Evolutionary conservation across 2,797 vertebrate genomes (phyloP).

Genomic region (Dallia pectoralis): DNA sequence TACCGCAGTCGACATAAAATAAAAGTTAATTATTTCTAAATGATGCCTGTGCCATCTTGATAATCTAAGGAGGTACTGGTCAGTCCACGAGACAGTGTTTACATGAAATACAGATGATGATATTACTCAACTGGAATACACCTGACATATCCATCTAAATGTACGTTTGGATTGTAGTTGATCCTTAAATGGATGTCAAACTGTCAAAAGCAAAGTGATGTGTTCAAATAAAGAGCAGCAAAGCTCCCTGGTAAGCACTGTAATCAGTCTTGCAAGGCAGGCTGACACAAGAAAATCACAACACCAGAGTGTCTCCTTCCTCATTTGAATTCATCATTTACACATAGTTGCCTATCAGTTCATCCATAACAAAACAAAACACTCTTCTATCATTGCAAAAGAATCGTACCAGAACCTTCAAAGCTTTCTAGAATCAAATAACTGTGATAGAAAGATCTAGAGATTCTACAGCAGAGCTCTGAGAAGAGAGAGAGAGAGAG

Average conservation of each 20-base stretch:
- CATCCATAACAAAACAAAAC: not conserved
- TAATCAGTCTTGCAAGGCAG: not conserved
- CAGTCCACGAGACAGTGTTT: conserved; percentile 10
- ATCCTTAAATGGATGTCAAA: not conserved
- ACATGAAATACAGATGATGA: not conserved
- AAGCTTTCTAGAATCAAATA: conserved; percentile 54
- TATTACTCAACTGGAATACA: not conserved
- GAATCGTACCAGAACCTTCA: conserved; percentile 49
- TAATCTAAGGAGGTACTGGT: conserved; percentile 67
- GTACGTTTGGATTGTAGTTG: not conserved
- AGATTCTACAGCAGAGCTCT: conserved; percentile 76
- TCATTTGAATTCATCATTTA: not conserved
- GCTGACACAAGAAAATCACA: not conserved
- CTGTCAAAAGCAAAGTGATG: not conserved
- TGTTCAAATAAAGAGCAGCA: not conserved
- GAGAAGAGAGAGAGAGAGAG: conserved; percentile 14
- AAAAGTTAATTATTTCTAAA: conserved; percentile 35
- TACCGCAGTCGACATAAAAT: conserved; percentile 38
- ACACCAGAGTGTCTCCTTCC: not conserved
- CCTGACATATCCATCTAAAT: not conserved
- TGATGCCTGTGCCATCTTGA: conserved; percentile 40
- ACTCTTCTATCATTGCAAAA: not conserved
- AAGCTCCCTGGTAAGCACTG: not conserved
- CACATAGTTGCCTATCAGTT: not conserved
- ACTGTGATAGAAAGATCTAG: too few species aligned